These are phyloP conservation scores for Drosophila arawakana DNA, from an alignment of 1,140 invertebrate genomes.

Conservation along the genomic window DNA sequence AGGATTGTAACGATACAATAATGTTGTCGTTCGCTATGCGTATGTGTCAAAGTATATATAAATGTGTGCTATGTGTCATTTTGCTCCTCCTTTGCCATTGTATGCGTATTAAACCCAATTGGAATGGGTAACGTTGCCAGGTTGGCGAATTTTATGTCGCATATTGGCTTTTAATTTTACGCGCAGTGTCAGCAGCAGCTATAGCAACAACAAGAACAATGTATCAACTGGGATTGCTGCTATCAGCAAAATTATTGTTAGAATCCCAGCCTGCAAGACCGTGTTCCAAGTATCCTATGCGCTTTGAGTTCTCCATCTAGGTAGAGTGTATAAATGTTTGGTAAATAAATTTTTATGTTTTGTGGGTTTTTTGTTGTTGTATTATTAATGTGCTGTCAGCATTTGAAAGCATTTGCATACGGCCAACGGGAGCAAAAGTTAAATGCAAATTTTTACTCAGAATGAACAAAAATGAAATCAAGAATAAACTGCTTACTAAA, in stretches of 20 bases:
- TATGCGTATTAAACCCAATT: slow-evolving; percentile 31
- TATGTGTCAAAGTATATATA: slow-evolving; percentile 2
- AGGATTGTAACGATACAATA: slow-evolving; percentile 58
- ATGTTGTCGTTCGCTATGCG: slow-evolving; percentile 39
- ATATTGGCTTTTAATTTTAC: slow-evolving; percentile 80
- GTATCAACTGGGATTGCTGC: slow-evolving; percentile 29
- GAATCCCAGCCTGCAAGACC: slow-evolving; percentile 20
- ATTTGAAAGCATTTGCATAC: slow-evolving; percentile 27
- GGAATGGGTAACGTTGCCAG: slow-evolving; percentile 47
- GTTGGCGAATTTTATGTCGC: slow-evolving; percentile 73
- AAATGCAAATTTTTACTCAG: slow-evolving; percentile 28
- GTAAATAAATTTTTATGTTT: slow-evolving; percentile 50
- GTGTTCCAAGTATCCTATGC: slow-evolving; percentile 17
- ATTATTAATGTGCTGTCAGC: slow-evolving; percentile 49
- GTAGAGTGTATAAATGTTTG: slow-evolving; percentile 4
- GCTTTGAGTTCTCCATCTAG: not conserved
- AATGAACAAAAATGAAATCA: slow-evolving; percentile 40
- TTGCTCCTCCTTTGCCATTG: slow-evolving; percentile 16
- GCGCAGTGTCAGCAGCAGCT: slow-evolving; percentile 66
- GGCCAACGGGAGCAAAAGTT: slow-evolving; percentile 9
- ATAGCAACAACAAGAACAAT: slow-evolving; percentile 14
- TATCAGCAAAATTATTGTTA: slow-evolving; percentile 50
- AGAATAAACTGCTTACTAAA: slow-evolving; percentile 30
- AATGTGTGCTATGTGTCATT: slow-evolving; percentile 11
- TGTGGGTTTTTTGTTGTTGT: not conserved